Evolutionary conservation across 2,888 invertebrate genomes (phyloP).

Genomic region (Ophraella communa): DNA sequence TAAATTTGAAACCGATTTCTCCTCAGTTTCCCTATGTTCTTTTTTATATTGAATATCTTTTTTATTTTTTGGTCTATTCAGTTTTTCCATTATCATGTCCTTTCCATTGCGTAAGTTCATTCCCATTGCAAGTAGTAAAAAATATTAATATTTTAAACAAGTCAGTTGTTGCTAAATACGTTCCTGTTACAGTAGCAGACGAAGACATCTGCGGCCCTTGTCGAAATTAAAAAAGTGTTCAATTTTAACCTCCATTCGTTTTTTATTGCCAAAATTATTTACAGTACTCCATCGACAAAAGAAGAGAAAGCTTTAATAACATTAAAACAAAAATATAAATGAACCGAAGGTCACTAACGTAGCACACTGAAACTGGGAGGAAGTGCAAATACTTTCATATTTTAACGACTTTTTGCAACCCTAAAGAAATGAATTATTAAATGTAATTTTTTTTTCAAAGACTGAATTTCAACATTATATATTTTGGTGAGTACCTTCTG

Average conservation of each 20-base stretch:
- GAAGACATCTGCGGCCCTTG: neutral
- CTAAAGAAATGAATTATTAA: neutral
- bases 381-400: neutral
- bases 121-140: too few relatives aligned
- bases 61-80: too few relatives aligned
- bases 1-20: too few relatives aligned
- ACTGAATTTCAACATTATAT: too few relatives aligned
- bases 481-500: too few relatives aligned
- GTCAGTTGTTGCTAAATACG: neutral
- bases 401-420: neutral
- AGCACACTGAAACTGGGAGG: neutral
- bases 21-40: too few relatives aligned
- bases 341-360: neutral
- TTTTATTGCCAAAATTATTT: conserved; percentile 25
- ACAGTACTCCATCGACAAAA: conserved; percentile 20
- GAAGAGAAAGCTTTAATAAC: conserved; percentile 21
- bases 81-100: too few relatives aligned
- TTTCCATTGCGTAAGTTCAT: too few relatives aligned
- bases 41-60: too few relatives aligned
- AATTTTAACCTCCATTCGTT: conserved; percentile 21
- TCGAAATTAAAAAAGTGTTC: neutral
- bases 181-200: neutral
- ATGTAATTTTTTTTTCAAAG: too few relatives aligned
- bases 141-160: too few relatives aligned
- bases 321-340: neutral